phyloP scores from a whole-genome alignment of 2,888 invertebrate species.

The Macaria notata region DNA sequence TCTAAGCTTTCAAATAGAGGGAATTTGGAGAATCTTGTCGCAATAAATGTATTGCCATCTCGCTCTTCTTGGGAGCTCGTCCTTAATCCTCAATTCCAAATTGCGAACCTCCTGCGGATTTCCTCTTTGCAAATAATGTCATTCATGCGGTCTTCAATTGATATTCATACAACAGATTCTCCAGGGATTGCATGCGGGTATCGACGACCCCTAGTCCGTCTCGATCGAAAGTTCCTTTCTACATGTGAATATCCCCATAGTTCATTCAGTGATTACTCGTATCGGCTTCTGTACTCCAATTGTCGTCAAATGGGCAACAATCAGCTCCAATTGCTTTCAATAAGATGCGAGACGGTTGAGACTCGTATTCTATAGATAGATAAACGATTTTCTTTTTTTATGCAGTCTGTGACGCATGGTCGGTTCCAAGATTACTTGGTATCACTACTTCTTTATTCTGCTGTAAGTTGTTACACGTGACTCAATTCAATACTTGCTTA shows the following conservation, averaged over 20 bases:
- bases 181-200: slow-evolving; percentile 7
- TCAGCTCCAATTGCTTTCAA: slow-evolving; percentile 76
- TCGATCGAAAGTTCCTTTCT: slow-evolving; percentile 56
- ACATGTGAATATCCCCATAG: slow-evolving; percentile 71
- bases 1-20: no score
- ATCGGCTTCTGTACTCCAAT: slow-evolving; percentile 54
- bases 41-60: no score
- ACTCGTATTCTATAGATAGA: slow-evolving; percentile 29
- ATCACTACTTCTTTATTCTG: no score
- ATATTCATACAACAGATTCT: not conserved
- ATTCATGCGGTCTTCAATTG: not conserved
- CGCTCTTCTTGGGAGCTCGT: no score
- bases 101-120: slow-evolving; percentile 17
- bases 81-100: slow-evolving; percentile 2
- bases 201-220: slow-evolving; percentile 15
- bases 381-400: slow-evolving; percentile 26
- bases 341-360: slow-evolving; percentile 58
- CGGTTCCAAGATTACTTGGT: no score
- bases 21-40: no score
- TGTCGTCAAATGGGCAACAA: slow-evolving; percentile 74
- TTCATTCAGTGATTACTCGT: slow-evolving; percentile 48
- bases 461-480: no score
- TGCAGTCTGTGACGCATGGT: slow-evolving; percentile 20
- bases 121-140: slow-evolving; percentile 1
- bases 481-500: no score